Conservation (phyloP, 2,797 vertebrate species). For the Propithecus deckenii region DNA sequence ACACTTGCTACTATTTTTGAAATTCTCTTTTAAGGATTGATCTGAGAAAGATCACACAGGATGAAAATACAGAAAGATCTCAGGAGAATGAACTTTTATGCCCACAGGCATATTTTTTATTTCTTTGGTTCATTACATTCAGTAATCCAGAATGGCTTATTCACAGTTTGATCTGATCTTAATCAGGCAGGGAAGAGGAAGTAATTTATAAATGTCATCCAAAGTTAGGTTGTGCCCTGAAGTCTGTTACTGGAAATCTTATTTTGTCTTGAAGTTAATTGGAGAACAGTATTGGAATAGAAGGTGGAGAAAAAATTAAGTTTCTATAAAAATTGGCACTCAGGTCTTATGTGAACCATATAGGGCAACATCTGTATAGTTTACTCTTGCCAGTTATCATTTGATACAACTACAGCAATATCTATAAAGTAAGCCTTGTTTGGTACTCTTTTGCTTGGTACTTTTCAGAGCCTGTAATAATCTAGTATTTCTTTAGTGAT, state of each 20-base stretch:
- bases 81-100: constrained; percentile 51
- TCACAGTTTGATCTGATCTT: constrained; percentile 52
- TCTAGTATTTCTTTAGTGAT: background rate
- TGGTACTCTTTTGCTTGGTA: background rate
- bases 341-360: background rate
- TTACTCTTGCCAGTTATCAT: background rate
- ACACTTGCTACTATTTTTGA: constrained; percentile 47
- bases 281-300: constrained; percentile 32
- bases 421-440: background rate
- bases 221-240: constrained; percentile 36
- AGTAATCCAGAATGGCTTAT: constrained; percentile 50
- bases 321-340: constrained; percentile 44
- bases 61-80: constrained; percentile 42
- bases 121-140: constrained; percentile 65
- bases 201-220: constrained; percentile 60
- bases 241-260: constrained; percentile 49
- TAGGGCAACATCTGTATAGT: background rate
- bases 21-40: constrained; percentile 44
- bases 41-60: constrained; percentile 47
- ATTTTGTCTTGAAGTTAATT: constrained; percentile 69
- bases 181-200: constrained; percentile 34
- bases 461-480: background rate
- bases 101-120: constrained; percentile 51
- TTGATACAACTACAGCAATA: background rate
- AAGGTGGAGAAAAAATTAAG: constrained; percentile 32